These are phyloP conservation scores for Tipula unca DNA, from an alignment of 2,888 invertebrate genomes.

Conservation along the genomic window DNA sequence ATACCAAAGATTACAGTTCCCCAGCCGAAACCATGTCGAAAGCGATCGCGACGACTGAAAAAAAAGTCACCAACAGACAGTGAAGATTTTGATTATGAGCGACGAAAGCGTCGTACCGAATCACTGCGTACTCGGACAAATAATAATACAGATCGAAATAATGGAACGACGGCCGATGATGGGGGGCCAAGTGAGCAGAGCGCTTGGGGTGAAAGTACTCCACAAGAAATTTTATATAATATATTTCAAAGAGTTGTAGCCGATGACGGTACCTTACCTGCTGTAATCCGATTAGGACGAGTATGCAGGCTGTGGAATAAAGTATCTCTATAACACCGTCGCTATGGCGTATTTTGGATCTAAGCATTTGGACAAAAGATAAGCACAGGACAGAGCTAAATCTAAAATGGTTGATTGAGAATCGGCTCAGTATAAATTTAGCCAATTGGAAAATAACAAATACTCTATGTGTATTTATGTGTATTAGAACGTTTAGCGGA, in stretches of 20 bases:
- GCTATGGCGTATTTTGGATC: conserved; percentile 71
- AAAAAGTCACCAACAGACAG: conserved; percentile 41
- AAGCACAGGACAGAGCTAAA: conserved; percentile 67
- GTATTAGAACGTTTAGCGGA: conserved; percentile 61
- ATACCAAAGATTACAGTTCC: conserved; percentile 18
- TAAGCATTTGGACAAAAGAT: conserved; percentile 64
- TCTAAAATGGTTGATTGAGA: conserved; percentile 70
- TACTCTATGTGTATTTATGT: conserved; percentile 58
- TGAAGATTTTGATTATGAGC: conserved; percentile 45
- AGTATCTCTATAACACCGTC: conserved; percentile 58
- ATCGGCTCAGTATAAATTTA: conserved; percentile 65
- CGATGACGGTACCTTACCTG: conserved; percentile 66
- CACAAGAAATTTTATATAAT: conserved; percentile 47
- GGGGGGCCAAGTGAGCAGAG: conserved; percentile 44
- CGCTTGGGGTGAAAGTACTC: conserved; percentile 48
- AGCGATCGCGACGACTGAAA: conserved; percentile 39
- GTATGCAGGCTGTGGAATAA: conserved; percentile 73
- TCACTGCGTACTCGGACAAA: conserved; percentile 28
- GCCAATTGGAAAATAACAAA: conserved; percentile 76
- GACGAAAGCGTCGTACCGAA: conserved; percentile 35
- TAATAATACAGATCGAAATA: conserved; percentile 33
- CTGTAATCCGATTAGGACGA: conserved; percentile 62
- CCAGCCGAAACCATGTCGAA: conserved; percentile 30
- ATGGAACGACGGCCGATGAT: conserved; percentile 34
- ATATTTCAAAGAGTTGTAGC: conserved; percentile 64